Evolutionary conservation across 2,113 vertebrate genomes (phyloP), one percentile per base, ranked within the genome.

Genomic region (Hypanus sabinus): DNA sequence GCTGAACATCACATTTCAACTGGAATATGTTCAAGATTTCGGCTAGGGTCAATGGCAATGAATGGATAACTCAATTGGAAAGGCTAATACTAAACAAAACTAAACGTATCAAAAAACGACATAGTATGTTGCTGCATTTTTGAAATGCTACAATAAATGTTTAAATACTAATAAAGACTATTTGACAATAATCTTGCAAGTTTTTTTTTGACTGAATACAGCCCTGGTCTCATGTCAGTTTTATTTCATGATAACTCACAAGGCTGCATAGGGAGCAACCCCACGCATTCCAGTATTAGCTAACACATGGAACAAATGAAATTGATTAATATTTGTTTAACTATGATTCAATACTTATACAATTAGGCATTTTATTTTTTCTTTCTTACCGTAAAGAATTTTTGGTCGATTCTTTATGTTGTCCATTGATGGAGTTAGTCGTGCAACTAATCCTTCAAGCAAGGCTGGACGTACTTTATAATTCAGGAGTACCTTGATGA

Each of bases 401-500:
- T 94, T 94, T 0, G 94, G 60, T n/a, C 75, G 46, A 70, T 75
- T 38, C 85, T 90, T 94, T 95, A 76, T 93, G 92, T 0, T 0
- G 24, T 94, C 94, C 95, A 93, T 94, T 0, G 95, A 18, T 0
- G 97, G 96, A 36, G 94, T 97, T 94, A 98, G 96, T 36, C 98
- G 94, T 0, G 88, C 94, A 88, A 98, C 96, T 0, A 98, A 95
- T 93, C 97, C 96, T 30, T 94, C 94, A 71, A 98, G 96, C 68
- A 98, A 95, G 0, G 94, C 46, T 0, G 94, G 36, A 71, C 94
- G 97, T n/a, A 97, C 94, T 1, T 97, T 96, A 0, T 94, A 96
- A 87, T 94, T 77, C 95, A 95, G 96, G 16, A 98, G 96, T 30
- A 96, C 96, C 94, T 94, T 96, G 93, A 98, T 97, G 70, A 98